These are phyloP conservation scores for Allophyes oxyacanthae DNA, from an alignment of 2,888 invertebrate species.

Conservation along the genomic window DNA sequence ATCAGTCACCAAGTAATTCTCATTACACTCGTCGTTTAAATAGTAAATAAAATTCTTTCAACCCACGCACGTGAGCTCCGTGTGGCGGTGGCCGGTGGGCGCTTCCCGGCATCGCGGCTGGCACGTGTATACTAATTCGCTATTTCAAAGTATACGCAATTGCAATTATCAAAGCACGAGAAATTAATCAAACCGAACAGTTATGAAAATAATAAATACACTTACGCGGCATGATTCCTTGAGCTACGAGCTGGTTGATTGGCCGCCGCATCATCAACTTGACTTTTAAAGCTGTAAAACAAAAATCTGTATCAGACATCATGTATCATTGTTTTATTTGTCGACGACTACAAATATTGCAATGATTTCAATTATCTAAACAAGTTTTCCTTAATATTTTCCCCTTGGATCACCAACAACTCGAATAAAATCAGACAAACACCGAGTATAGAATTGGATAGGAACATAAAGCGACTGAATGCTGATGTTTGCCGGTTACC, in stretches of 20 bases:
- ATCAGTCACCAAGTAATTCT: conserved; percentile 65
- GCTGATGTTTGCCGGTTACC: conserved; percentile 62
- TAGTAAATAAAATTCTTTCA: conserved; percentile 81
- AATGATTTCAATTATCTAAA: conserved; percentile 24
- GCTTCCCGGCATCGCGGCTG: conserved; percentile 17
- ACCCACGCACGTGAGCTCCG: conserved; percentile 67
- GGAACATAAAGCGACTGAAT: conserved; percentile 49
- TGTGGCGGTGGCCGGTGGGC: conserved; percentile 17
- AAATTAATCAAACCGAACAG: conserved; percentile 7
- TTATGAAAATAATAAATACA: conserved; percentile 66
- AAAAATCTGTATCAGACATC: conserved; percentile 40
- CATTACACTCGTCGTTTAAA: conserved; percentile 72
- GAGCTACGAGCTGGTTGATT: conserved; percentile 98
- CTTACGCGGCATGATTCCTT: conserved; percentile 99
- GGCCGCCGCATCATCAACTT: conserved; percentile 98
- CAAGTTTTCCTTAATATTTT: conserved; percentile 51
- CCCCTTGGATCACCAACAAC: conserved; percentile 26
- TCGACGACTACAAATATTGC: conserved; percentile 20
- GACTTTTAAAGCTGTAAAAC: conserved; percentile 97
- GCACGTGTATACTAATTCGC: conserved; percentile 27
- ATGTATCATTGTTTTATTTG: too few relatives aligned
- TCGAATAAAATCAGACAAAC: conserved; percentile 27
- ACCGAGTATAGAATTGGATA: conserved; percentile 39
- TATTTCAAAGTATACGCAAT: conserved; percentile 19
- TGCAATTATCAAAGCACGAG: conserved; percentile 11